A percentile compares a stretch with the other conserved stretches of the same genome.
Evolutionary conservation across 2,113 vertebrate genomes (phyloP).

Genomic region (Meriones unguiculatus): DNA sequence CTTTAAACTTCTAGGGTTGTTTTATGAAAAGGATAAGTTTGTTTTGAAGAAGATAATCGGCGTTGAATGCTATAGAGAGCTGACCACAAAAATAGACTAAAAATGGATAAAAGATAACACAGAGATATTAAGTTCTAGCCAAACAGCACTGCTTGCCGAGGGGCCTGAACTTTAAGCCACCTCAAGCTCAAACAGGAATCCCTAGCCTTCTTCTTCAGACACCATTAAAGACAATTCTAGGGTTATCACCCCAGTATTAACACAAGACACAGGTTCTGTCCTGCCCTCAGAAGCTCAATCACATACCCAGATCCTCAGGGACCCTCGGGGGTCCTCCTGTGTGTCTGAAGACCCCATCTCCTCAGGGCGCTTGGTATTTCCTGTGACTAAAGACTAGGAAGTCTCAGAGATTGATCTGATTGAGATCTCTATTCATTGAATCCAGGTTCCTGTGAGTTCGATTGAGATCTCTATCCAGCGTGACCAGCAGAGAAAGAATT

Average conservation of each 20-base stretch:
- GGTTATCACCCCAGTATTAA: not conserved
- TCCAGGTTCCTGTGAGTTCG: not conserved
- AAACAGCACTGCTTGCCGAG: not conserved
- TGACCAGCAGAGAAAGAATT: not conserved
- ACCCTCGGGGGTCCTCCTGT: too few species aligned
- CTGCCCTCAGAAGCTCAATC: not conserved
- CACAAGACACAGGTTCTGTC: not conserved
- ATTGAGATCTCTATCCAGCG: not conserved
- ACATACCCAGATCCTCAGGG: not conserved
- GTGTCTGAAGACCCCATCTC: not conserved
- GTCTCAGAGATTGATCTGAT: not conserved
- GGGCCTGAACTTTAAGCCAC: rapidly evolving
- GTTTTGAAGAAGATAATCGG: not conserved
- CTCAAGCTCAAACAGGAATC: not conserved
- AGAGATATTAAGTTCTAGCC: not conserved
- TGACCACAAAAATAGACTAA: not conserved
- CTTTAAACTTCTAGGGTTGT: not conserved
- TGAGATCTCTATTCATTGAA: not conserved
- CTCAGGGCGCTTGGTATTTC: not conserved
- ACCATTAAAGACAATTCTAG: not conserved
- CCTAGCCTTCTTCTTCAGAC: not conserved
- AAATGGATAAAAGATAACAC: not conserved
- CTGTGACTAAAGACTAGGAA: not conserved
- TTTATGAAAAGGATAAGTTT: slow-evolving; percentile 23
- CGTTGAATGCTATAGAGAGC: not conserved